A percentile compares a stretch with the other conserved stretches of the same genome.
Conservation (phyloP, 1,140 invertebrate species). For the Rhynchophorus ferrugineus region DNA sequence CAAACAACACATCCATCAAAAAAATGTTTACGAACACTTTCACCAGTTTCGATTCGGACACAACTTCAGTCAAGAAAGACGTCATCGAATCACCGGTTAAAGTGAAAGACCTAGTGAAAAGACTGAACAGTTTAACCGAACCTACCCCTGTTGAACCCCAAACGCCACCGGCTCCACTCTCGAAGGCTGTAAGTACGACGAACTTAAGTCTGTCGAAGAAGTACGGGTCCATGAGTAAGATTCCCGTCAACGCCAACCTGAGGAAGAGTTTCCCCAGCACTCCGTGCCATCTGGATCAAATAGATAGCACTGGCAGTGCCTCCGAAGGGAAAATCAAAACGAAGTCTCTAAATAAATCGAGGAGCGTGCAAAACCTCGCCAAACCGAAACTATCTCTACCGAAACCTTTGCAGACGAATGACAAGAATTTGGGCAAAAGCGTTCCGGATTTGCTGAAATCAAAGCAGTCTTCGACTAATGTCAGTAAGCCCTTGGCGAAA, state of each 20-base stretch:
- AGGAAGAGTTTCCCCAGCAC: constrained; percentile 34
- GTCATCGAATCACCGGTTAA: constrained; percentile 15
- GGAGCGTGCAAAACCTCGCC: constrained; percentile 26
- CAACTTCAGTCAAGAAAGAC: neutral
- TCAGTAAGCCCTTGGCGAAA: constrained; percentile 1
- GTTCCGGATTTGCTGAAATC: constrained; percentile 15
- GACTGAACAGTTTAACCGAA: constrained; percentile 30
- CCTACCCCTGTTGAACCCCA: neutral
- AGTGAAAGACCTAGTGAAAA: constrained; percentile 31
- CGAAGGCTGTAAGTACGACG: constrained; percentile 25
- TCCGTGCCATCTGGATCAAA: constrained; percentile 36
- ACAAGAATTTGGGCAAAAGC: constrained; percentile 16
- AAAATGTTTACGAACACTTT: neutral
- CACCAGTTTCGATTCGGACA: too few relatives aligned
- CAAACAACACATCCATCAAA: neutral
- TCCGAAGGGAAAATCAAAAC: neutral
- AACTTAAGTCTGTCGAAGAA: constrained; percentile 27
- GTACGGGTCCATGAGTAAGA: constrained; percentile 24
- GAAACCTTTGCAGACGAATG: constrained; percentile 1
- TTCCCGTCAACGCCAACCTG: constrained; percentile 34
- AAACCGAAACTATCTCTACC: constrained; percentile 13
- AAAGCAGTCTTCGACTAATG: neutral
- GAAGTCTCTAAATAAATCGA: constrained; percentile 18
- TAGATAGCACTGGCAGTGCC: constrained; percentile 32
- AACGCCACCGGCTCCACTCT: constrained; percentile 2